phyloP scores from a whole-genome alignment of 2,888 invertebrate species.

The Conchocele bisecta region DNA sequence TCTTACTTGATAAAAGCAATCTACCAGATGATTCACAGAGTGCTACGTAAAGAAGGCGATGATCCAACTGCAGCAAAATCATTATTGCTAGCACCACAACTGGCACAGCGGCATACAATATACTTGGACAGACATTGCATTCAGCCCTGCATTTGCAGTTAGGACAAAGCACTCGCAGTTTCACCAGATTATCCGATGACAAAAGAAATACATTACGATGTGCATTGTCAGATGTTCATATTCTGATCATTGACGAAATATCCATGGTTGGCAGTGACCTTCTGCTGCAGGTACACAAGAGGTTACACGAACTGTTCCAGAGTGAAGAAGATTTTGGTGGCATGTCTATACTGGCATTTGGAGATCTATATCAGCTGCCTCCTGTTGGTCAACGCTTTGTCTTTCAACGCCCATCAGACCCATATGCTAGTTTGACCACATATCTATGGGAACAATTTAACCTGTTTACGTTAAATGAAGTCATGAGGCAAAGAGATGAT shows the following conservation, averaged over 20 bases:
- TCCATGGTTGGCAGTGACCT: constrained; percentile 25
- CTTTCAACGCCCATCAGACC: background rate
- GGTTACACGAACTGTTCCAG: constrained; percentile 6
- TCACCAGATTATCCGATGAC: constrained; percentile 18
- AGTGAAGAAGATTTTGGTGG: background rate
- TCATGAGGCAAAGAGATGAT: background rate
- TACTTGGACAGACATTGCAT: constrained; percentile 13
- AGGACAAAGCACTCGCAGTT: background rate
- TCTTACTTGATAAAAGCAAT: constrained; percentile 17
- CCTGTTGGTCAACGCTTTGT: background rate
- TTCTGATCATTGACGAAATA: constrained; percentile 24
- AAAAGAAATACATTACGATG: constrained; percentile 13
- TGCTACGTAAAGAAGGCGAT: constrained; percentile 19
- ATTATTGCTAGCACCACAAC: constrained; percentile 11
- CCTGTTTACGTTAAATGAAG: background rate
- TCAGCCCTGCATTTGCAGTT: constrained; percentile 18
- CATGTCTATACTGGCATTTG: background rate
- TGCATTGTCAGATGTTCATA: background rate
- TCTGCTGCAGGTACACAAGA: constrained; percentile 3
- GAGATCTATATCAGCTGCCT: constrained; percentile 5
- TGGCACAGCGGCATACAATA: constrained; percentile 19
- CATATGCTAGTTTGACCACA: background rate
- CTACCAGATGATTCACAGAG: constrained; percentile 17
- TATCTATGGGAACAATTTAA: background rate
- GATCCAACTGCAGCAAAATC: constrained; percentile 11